Base-by-base conservation (phyloP, 2,888 invertebrate genomes). In the Omphaloscelis lunosa region DNA sequence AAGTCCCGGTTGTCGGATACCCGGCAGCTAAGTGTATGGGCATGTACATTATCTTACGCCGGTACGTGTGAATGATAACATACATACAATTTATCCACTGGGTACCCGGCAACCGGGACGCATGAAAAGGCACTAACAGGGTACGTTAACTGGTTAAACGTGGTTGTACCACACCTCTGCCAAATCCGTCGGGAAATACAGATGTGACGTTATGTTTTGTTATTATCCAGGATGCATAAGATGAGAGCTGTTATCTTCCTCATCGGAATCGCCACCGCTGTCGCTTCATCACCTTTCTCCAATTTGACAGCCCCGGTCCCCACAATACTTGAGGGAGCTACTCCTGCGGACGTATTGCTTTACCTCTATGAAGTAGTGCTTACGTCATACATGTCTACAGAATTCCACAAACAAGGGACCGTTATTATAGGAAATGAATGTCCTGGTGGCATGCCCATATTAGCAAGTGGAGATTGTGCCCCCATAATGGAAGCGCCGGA, bases 331-430 rank as follows among this genome's bases (percentile, higher is more conserved):
- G 62, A 69, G 20, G 41, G 9, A 12, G 59, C 63, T 48, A 39
- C 63, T 53, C 53, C 79, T 48, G 39, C 20, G 27, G 58, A 82
- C 0, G 67, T 73, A 15, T n/a, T 83, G 17, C 12, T 68, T 29
- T 83, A 82, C 56, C 73, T 83, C 29, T 71, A 74, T 67, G 79
- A 83, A 15, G 53, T 83, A 29, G 73, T 63, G 29, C 73, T 82
- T 17, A 48, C 9, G 17, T 17, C 82, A 45, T 0, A 53, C 39
- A 71, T 58, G 58, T 29, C 48, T 45, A 2, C 0, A 17, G 69
- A 67, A 15, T 1, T 0, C 0, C 73, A 82, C 1, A 0, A 6
- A 1, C 6, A 68, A 53, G 70, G 76, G 34, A 15, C 0, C 8
- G 0, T 34, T n/a, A 0, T 63, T 0, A 23, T 8, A 9, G 75